These are phyloP conservation scores for Takifugu rubripes DNA, from an alignment of 2,797 vertebrate species.

Conservation along the genomic window DNA sequence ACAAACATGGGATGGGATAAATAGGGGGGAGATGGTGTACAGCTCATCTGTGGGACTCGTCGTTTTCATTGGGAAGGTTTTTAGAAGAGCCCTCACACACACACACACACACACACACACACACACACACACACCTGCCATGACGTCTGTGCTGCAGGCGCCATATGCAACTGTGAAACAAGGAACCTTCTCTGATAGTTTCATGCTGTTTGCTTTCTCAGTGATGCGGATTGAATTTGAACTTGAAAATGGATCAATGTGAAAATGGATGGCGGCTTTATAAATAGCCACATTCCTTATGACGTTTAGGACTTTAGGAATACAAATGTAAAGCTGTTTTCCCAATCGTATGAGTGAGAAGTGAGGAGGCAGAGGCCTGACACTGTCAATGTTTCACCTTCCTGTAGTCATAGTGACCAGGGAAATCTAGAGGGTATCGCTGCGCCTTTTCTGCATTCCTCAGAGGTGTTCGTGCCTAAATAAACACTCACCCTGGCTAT, in stretches of 20 bases:
- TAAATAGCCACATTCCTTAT: conserved; percentile 6
- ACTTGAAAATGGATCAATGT: conserved; percentile 3
- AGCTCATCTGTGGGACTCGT: neutral
- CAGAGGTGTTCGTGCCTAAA: conserved; percentile 41
- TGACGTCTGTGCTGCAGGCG: neutral
- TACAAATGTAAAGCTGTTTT: no score
- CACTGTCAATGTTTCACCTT: conserved; percentile 50
- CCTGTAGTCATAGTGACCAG: conserved; percentile 2
- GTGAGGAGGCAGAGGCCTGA: conserved; percentile 6
- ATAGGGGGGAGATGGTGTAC: neutral
- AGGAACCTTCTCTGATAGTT: neutral
- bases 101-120: neutral
- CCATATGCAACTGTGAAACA: neutral
- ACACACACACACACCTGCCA: conserved; percentile 14
- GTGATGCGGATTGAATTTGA: neutral
- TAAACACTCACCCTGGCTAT: conserved; percentile 39
- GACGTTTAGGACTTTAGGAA: no score
- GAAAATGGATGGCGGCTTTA: conserved; percentile 5
- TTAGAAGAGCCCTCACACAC: neutral
- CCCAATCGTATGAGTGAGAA: neutral
- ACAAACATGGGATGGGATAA: conserved; percentile 21
- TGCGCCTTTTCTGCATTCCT: conserved; percentile 47
- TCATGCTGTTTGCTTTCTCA: neutral
- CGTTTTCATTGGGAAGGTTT: neutral
- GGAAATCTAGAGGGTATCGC: conserved; percentile 23